Evolutionary conservation across 2,113 vertebrate genomes (phyloP).

Genomic region (Percopsis transmontana): DNA sequence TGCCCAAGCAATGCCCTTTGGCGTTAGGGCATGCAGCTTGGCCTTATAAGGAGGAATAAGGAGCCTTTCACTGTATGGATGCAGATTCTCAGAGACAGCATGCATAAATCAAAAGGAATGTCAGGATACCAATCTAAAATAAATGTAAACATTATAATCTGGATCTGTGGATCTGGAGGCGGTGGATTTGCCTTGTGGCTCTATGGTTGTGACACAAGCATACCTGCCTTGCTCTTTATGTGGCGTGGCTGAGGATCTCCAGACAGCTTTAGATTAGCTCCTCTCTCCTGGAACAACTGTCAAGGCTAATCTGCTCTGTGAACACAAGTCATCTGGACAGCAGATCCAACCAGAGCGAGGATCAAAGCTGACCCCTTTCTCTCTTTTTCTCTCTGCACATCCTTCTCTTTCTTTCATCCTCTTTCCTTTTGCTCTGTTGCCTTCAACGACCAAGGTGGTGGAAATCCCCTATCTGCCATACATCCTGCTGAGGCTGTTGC

Average conservation of each 20-base stretch:
- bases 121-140: slow-evolving; percentile 50
- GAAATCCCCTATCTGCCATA: slow-evolving; percentile 27
- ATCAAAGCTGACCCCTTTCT: slow-evolving; percentile 42
- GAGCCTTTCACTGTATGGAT: slow-evolving; percentile 34
- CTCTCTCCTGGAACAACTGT: slow-evolving; percentile 53
- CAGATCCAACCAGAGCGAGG: slow-evolving; percentile 47
- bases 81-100: slow-evolving; percentile 33
- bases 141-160: slow-evolving; percentile 62
- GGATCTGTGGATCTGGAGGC: slow-evolving; percentile 39
- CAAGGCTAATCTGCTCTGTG: slow-evolving; percentile 54
- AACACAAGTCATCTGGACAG: slow-evolving; percentile 59
- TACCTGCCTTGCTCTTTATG: slow-evolving; percentile 43
- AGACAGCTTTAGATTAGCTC: slow-evolving; percentile 57
- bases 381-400: slow-evolving; percentile 14
- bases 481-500: slow-evolving; percentile 36
- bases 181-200: slow-evolving; percentile 25
- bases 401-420: slow-evolving; percentile 16
- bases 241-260: slow-evolving; percentile 47
- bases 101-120: slow-evolving; percentile 55
- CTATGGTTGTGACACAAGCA: slow-evolving; percentile 35
- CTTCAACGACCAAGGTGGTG: slow-evolving; percentile 16
- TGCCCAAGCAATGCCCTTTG: slow-evolving; percentile 62
- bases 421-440: slow-evolving; percentile 27
- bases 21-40: slow-evolving; percentile 30
- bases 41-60: slow-evolving; percentile 44